Conservation (phyloP, 2,113 vertebrate species). For the Anguilla japonica region DNA sequence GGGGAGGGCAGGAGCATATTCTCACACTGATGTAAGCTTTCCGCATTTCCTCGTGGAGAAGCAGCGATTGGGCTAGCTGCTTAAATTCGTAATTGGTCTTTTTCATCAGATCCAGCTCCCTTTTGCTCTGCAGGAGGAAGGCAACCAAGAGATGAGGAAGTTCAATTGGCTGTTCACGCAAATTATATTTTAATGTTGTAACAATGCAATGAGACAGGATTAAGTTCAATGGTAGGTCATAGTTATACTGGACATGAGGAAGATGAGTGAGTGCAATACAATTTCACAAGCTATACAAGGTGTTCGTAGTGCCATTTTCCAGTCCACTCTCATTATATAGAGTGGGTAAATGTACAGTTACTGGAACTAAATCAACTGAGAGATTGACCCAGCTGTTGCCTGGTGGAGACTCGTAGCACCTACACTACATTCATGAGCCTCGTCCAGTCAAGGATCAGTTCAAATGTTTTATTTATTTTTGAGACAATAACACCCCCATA, state of each 20-base stretch:
- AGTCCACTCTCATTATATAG: background rate
- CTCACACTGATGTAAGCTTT: constrained; percentile 56
- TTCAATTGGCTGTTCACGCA: background rate
- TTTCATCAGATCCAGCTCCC: constrained; percentile 62
- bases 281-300: too few relatives aligned
- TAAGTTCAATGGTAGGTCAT: too few relatives aligned
- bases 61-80: constrained; percentile 55
- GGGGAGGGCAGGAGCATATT: background rate
- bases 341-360: background rate
- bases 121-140: constrained; percentile 48
- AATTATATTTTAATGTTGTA: background rate
- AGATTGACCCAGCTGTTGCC: background rate
- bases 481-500: background rate
- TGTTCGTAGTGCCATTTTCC: background rate
- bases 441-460: too few relatives aligned
- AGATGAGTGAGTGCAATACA: too few relatives aligned
- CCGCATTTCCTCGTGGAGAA: constrained; percentile 46
- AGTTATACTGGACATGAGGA: too few relatives aligned
- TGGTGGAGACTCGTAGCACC: background rate
- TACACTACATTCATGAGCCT: background rate
- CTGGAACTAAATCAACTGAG: background rate
- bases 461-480: too few relatives aligned
- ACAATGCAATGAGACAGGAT: too few relatives aligned
- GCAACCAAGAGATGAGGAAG: background rate
- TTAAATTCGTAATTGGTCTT: constrained; percentile 65